Evolutionary conservation across 1,140 invertebrate genomes (phyloP).

Genomic region (Hylaeus anthracinus): DNA sequence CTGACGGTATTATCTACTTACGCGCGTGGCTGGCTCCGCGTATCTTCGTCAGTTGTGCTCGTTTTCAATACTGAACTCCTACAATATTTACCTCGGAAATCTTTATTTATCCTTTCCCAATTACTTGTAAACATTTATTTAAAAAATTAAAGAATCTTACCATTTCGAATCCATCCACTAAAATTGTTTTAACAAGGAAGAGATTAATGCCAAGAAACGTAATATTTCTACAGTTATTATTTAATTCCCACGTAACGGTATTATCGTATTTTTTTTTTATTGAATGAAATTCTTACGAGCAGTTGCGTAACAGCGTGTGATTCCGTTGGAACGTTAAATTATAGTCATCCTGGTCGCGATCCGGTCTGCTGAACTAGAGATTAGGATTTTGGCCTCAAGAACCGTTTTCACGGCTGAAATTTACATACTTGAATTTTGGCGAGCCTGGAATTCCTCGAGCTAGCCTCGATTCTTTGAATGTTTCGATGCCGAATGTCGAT

Average conservation of each 20-base stretch:
- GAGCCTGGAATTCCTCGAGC: background rate
- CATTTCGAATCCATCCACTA: too few species aligned
- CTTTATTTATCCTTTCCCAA: too few species aligned
- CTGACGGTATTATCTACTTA: background rate
- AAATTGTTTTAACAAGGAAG: too few species aligned
- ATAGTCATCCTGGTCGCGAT: background rate
- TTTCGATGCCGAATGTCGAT: background rate
- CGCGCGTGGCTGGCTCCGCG: background rate
- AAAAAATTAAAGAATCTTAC: too few species aligned
- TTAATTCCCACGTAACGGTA: background rate
- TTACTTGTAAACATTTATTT: too few species aligned
- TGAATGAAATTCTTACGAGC: background rate
- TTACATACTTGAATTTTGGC: constrained; percentile 15
- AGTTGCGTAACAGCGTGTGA: background rate
- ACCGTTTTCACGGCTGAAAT: background rate
- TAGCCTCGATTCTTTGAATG: background rate
- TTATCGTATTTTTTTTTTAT: background rate
- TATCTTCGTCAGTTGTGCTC: too few species aligned
- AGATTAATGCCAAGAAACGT: too few species aligned
- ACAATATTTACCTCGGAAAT: too few species aligned
- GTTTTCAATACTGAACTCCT: too few species aligned
- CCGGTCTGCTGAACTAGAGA: background rate
- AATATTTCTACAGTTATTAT: too few species aligned
- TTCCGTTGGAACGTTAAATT: background rate
- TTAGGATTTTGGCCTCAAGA: background rate